Conservation (phyloP, 2,113 vertebrate genomes). For the Beaufortia kweichowensis region DNA sequence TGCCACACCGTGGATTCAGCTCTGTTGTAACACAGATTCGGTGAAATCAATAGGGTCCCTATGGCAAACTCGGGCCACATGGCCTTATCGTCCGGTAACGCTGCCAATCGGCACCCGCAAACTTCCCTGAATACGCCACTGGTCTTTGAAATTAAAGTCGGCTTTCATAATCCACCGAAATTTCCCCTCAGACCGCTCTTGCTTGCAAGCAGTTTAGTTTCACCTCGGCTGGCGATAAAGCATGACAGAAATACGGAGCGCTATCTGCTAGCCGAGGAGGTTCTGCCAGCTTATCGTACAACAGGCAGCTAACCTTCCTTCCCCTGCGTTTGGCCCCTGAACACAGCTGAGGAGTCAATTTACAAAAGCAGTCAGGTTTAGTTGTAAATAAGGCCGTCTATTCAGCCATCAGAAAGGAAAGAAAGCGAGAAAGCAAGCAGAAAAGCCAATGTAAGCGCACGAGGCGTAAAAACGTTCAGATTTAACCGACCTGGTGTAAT, state of each 20-base stretch:
- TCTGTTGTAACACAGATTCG: conserved; percentile 62
- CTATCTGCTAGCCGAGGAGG: conserved; percentile 73
- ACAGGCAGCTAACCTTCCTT: conserved; percentile 76
- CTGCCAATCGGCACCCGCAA: conserved; percentile 75
- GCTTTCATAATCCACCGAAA: conserved; percentile 79
- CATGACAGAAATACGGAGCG: conserved; percentile 77
- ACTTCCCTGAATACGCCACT: conserved; percentile 78
- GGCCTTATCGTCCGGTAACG: conserved; percentile 65
- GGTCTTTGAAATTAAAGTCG: conserved; percentile 85
- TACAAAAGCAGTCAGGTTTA: conserved; percentile 67
- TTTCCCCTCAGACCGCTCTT: conserved; percentile 73
- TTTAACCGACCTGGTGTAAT: conserved; percentile 64
- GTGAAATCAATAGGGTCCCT: conserved; percentile 72
- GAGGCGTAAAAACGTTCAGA: conserved; percentile 56
- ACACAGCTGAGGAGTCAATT: conserved; percentile 77
- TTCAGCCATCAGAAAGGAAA: neutral
- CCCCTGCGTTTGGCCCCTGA: conserved; percentile 67
- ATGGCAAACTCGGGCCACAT: conserved; percentile 60
- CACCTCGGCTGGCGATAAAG: conserved; percentile 79
- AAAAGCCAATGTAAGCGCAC: conserved; percentile 39
- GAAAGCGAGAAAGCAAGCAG: conserved; percentile 45
- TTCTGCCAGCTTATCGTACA: conserved; percentile 79
- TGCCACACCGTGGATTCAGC: conserved; percentile 53
- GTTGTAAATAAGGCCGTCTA: conserved; percentile 71
- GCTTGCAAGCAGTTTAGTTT: conserved; percentile 77